Evolutionary conservation across 2,797 vertebrate genomes (phyloP).

Genomic region (Hyperoplus immaculatus): DNA sequence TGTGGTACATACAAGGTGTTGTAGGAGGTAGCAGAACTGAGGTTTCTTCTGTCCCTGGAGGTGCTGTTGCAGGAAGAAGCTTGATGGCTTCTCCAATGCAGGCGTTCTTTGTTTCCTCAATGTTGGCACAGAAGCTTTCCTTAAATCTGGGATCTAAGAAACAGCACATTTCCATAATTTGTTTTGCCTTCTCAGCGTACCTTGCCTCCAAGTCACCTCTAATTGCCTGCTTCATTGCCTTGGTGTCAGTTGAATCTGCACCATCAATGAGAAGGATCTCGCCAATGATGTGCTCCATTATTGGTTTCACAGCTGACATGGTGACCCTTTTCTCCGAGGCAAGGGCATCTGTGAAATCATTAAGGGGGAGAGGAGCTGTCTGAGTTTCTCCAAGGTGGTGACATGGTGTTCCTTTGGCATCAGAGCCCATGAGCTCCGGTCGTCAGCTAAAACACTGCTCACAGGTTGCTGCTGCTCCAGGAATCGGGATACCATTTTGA

Average conservation of each 20-base stretch:
- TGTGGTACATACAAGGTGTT: background rate
- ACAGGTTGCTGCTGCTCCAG: slow-evolving; percentile 32
- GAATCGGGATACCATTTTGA: slow-evolving; percentile 9
- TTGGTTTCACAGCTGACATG: background rate
- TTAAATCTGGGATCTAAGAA: slow-evolving; percentile 32
- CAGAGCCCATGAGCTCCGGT: slow-evolving; percentile 23
- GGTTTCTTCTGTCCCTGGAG: background rate
- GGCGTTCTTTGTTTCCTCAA: slow-evolving; percentile 21
- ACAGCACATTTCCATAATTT: slow-evolving; percentile 4
- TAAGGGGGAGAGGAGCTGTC: background rate
- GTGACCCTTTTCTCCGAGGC: slow-evolving; percentile 1
- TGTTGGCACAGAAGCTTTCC: slow-evolving; percentile 26
- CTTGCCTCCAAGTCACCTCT: background rate
- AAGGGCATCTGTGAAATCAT: background rate
- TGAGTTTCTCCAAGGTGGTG: background rate
- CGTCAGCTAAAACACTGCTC: slow-evolving; percentile 30
- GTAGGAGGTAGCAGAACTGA: background rate
- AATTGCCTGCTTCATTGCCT: background rate
- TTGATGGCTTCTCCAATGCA: slow-evolving; percentile 7
- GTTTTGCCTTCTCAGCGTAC: slow-evolving; percentile 8
- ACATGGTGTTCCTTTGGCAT: slow-evolving; percentile 33
- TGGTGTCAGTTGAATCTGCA: background rate
- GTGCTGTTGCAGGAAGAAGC: background rate
- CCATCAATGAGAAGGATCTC: background rate
- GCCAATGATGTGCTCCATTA: background rate